phyloP scores from a whole-genome alignment of 1,140 invertebrate species.

The Formica exsecta region DNA sequence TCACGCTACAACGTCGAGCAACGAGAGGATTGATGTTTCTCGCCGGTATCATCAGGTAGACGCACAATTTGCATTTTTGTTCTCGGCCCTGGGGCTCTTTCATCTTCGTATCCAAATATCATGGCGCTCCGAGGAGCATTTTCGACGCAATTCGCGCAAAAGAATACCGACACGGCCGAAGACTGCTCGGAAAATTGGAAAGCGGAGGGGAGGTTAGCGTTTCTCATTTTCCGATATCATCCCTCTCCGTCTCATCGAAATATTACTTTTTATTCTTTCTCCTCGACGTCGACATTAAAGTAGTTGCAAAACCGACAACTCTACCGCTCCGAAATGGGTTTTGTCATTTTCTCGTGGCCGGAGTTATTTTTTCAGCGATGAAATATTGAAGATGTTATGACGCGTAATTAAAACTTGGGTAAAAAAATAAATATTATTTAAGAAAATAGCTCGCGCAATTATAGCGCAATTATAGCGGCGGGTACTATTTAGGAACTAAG shows the following conservation, averaged over 20 bases:
- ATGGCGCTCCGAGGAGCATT: slow-evolving; percentile 39
- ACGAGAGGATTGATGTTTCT: slow-evolving; percentile 43
- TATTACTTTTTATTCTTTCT: slow-evolving; percentile 65
- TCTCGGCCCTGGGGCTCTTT: slow-evolving; percentile 6
- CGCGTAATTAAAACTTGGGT: slow-evolving; percentile 36
- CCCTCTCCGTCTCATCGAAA: slow-evolving; percentile 53
- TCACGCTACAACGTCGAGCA: not conserved
- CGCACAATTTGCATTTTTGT: slow-evolving; percentile 58
- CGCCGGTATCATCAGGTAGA: slow-evolving; percentile 29
- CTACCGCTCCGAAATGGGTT: not conserved
- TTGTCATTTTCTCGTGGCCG: not conserved
- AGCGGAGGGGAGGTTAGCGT: slow-evolving; percentile 1
- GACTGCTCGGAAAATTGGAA: slow-evolving; percentile 65
- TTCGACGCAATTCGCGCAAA: slow-evolving; percentile 55
- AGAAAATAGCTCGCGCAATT: not conserved
- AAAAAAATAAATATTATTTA: slow-evolving; percentile 41
- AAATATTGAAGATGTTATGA: slow-evolving; percentile 36
- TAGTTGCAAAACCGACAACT: slow-evolving; percentile 36
- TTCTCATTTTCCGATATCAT: slow-evolving; percentile 58
- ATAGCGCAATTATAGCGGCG: not conserved
- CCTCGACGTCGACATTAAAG: slow-evolving; percentile 22
- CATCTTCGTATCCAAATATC: slow-evolving; percentile 55
- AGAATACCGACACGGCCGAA: slow-evolving; percentile 29
- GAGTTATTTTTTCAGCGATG: slow-evolving; percentile 25
- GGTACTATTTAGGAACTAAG: not conserved